Base-by-base conservation (phyloP, 2,888 invertebrate genomes). In the Orchesella flavescens region DNA sequence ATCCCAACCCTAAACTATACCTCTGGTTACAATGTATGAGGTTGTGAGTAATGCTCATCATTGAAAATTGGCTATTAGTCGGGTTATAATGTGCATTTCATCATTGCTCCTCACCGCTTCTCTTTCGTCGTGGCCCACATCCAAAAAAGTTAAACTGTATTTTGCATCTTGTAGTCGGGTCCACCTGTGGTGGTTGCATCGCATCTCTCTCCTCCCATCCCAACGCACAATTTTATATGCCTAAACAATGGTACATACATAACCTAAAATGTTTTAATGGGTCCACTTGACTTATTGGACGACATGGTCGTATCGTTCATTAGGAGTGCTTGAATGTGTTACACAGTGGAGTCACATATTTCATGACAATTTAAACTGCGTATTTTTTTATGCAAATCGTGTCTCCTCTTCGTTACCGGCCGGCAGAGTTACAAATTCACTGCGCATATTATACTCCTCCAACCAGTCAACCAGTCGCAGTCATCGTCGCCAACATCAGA, bases 351-450 rank as follows among this genome's bases (percentile, higher is more conserved):
- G 24, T 24, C 24, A 19, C 46, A 73, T 73, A 73, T 43, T 43
- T 44, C 34, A 53, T 59, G 73, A 73, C 73, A 44, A 59, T 43
- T 46, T 49, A 24, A 59, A 73, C 73, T 73, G 61, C 57, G 59
- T 73, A 73, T 59, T 59, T 73, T 55, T 57, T 53, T 43, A 59
- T 73, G 59, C 71, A 55, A 72, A 72, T 71, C 34, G 55, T 57
- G 53, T 43, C 43, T 66, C 66, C n/a, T 63, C 63, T 63, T 24
- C n/a, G 15, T 71, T 46, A 73, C 80, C 80, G 80, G 80, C 80
- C 80, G 80, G 80, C 68, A 71, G 17, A 2, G 55, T 7, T n/a
- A n/a, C 53, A 34, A 71, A 15, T 9, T n/a, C 43, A 65, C 3
- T n/a, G 49, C n/a, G 34, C 34, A 34, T 34, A 34, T n/a, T 49